Conservation (phyloP, 64 coral and sea anemone species). For the Pachyseris speciosa region DNA sequence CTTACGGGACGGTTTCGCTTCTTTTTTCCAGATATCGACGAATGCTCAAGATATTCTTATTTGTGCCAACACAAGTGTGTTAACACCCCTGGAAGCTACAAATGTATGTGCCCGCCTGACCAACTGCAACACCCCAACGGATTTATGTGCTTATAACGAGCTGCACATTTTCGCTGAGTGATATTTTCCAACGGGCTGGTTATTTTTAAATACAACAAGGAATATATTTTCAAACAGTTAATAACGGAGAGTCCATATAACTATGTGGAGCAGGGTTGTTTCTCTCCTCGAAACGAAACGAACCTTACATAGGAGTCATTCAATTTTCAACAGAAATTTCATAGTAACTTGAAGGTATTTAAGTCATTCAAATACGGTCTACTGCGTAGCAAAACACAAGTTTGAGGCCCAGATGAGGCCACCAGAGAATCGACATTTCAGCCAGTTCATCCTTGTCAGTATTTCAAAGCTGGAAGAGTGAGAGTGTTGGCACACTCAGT, state of each 20-base stretch:
- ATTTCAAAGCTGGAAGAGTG: no score
- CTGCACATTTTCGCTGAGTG: neutral
- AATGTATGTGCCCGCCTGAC: slow-evolving; percentile 77
- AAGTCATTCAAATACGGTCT: neutral
- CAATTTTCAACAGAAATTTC: no score
- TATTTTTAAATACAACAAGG: neutral
- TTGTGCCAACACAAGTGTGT: slow-evolving; percentile 80
- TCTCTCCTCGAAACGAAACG: neutral
- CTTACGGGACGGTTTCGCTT: neutral
- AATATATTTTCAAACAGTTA: neutral
- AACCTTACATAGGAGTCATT: neutral
- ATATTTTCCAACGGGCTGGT: neutral
- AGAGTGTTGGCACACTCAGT: no score
- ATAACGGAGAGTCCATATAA: neutral
- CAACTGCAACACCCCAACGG: slow-evolving; percentile 81
- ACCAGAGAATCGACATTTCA: no score
- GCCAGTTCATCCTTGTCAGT: no score
- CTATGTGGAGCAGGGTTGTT: no score
- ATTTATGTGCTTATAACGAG: slow-evolving; percentile 62
- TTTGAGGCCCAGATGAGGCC: no score
- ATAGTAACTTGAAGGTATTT: neutral
- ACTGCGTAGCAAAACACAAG: no score
- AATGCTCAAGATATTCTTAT: slow-evolving; percentile 78
- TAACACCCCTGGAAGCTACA: slow-evolving; percentile 84
- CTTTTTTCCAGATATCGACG: slow-evolving; percentile 73